Base-by-base conservation (phyloP, 2,113 vertebrate genomes). In the Pygoscelis adeliae region DNA sequence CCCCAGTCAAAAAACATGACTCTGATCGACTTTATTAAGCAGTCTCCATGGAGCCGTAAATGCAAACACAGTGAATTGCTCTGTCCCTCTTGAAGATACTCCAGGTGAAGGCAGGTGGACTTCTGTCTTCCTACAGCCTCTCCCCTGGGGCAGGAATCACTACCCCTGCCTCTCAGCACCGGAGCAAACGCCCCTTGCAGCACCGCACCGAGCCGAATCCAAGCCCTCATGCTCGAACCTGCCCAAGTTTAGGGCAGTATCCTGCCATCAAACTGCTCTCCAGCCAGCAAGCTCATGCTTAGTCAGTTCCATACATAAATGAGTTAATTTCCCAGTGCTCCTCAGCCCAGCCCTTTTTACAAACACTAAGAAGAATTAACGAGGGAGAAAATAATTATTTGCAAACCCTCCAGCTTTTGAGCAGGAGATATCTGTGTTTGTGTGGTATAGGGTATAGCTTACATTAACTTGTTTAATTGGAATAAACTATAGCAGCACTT, bases 381-480 rank as follows among this genome's bases (percentile, higher is more conserved):
- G 3, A 90, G 42, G 42, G 40, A 90, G 79, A 93, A 96, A 83
- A 80, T 44, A 94, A 88, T 94, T 72, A 95, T 94, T 90, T 95
- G 91, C 93, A 97, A 91, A 80, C 66, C 73, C 50, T 93, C 67
- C 53, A 91, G 95, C 71, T 93, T 83, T 86, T 67, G 19, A 87
- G 67, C 53, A 90, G 67, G 20, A 88, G 66, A 47, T 83, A 50
- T 7, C 59, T 17, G 5, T 91, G 67, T 95, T 93, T 93, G 78
- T 90, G 71, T 86, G 71, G 66, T 91, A 91, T 52, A 85, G 66
- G 53, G 20, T 83, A 86, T 36, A 77, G 46, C 63, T 91, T 86
- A 95, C n/a, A 91, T 80, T 94, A 82, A 87, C 78, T 94, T 80
- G 66, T 87, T 77, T 91, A 97, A 96, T 73, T 95, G 82, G 55